Percentiles rank a stretch among this genome's conserved stretches.
These are phyloP conservation scores for Halcyon senegalensis DNA, from an alignment of 2,113 vertebrate species.

Conservation along the genomic window DNA sequence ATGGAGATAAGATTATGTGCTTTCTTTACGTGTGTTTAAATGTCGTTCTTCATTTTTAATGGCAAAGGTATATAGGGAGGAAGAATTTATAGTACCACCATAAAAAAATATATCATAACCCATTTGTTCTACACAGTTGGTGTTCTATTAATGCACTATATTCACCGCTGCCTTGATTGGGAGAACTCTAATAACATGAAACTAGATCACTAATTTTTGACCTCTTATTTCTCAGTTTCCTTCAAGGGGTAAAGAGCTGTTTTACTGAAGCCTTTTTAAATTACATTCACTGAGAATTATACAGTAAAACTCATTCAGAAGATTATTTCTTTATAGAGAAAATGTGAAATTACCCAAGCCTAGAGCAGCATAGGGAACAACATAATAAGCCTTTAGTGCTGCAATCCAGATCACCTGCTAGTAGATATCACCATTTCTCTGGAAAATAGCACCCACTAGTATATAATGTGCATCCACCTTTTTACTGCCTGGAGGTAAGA, in stretches of 20 bases:
- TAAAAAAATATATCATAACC: background rate
- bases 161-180: background rate
- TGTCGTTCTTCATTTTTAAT: background rate
- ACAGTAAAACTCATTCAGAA: background rate
- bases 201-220: slow-evolving; percentile 36
- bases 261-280: slow-evolving; percentile 23
- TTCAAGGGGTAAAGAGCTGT: background rate
- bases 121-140: background rate
- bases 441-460: background rate
- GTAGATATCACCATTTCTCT: background rate
- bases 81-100: background rate
- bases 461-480: background rate
- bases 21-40: background rate
- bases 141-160: background rate
- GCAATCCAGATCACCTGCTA: background rate
- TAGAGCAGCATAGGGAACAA: background rate
- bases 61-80: background rate
- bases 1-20: background rate
- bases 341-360: slow-evolving; percentile 2
- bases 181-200: slow-evolving; percentile 26
- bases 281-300: background rate
- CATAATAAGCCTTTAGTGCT: background rate
- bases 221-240: slow-evolving; percentile 5
- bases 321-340: slow-evolving; percentile 3
- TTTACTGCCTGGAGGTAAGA: background rate